phyloP scores from a whole-genome alignment of 2,888 invertebrate genomes.

The Phengaris alcon region DNA sequence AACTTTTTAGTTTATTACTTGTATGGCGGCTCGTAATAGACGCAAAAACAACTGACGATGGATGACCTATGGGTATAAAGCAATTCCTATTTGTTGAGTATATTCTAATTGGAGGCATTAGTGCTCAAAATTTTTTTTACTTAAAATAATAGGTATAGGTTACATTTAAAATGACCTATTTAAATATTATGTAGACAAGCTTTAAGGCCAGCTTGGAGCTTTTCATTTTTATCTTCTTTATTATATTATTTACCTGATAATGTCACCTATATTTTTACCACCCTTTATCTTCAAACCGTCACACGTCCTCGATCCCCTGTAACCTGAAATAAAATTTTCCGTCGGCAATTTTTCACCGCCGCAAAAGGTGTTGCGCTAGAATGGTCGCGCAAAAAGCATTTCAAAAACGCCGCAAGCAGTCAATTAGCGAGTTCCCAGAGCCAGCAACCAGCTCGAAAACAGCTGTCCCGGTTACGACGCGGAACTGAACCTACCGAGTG shows the following conservation, averaged over 20 bases:
- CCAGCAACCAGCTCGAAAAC: slow-evolving; percentile 39
- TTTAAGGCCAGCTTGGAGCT: too few species aligned
- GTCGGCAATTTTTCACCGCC: slow-evolving; percentile 9
- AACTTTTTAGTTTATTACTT: slow-evolving; percentile 12
- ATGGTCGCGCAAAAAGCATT: slow-evolving; percentile 34
- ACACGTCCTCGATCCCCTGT: slow-evolving; percentile 8
- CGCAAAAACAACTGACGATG: slow-evolving; percentile 1
- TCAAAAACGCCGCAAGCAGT: slow-evolving; percentile 42
- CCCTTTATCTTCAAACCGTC: background rate
- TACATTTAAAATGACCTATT: too few species aligned
- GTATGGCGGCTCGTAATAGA: background rate
- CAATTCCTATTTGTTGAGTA: background rate
- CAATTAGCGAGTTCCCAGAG: slow-evolving; percentile 51
- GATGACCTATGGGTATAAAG: background rate
- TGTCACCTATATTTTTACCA: background rate
- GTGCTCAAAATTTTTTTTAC: background rate
- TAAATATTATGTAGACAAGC: too few species aligned
- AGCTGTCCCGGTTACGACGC: slow-evolving; percentile 64
- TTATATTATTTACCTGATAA: too few species aligned
- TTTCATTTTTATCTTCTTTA: too few species aligned
- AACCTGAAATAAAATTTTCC: slow-evolving; percentile 8
- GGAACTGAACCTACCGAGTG: slow-evolving; percentile 50
- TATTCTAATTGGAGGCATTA: background rate
- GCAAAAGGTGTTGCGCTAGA: slow-evolving; percentile 17
- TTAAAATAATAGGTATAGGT: too few species aligned